These are phyloP conservation scores for Aphodius sticticus DNA, from an alignment of 2,888 invertebrate species.

Conservation along the genomic window DNA sequence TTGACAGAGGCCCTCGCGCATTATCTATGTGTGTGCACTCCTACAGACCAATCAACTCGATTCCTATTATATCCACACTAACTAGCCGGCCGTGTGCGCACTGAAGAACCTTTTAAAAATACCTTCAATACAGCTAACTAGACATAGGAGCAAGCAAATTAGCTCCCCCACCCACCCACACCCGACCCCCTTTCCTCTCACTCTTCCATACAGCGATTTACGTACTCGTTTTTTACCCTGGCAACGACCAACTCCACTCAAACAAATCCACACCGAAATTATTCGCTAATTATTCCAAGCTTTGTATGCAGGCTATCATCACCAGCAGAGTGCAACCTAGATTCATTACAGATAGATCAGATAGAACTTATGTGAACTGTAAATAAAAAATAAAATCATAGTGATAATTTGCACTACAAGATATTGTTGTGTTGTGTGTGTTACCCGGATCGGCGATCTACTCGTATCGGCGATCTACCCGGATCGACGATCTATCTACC, in stretches of 20 bases:
- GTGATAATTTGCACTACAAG: too few species aligned
- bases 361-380: too few species aligned
- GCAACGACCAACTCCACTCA: neutral
- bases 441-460: too few species aligned
- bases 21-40: conserved; percentile 22
- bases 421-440: too few species aligned
- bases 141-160: conserved; percentile 6
- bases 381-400: too few species aligned
- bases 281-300: neutral
- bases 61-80: conserved; percentile 24
- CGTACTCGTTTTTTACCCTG: neutral
- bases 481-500: too few species aligned
- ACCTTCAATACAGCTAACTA: conserved; percentile 21
- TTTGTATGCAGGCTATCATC: neutral
- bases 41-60: conserved; percentile 23
- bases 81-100: conserved; percentile 22
- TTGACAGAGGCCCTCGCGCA: conserved; percentile 55
- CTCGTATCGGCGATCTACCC: too few species aligned
- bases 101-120: conserved; percentile 22
- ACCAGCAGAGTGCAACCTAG: neutral
- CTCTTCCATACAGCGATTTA: neutral
- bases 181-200: neutral
- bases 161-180: neutral
- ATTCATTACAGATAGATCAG: too few species aligned
- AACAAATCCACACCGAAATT: neutral